Evolutionary conservation across 2,797 vertebrate genomes (phyloP), one percentile per base, ranked within the genome.

Genomic region (Heteromormyrus szaboi): DNA sequence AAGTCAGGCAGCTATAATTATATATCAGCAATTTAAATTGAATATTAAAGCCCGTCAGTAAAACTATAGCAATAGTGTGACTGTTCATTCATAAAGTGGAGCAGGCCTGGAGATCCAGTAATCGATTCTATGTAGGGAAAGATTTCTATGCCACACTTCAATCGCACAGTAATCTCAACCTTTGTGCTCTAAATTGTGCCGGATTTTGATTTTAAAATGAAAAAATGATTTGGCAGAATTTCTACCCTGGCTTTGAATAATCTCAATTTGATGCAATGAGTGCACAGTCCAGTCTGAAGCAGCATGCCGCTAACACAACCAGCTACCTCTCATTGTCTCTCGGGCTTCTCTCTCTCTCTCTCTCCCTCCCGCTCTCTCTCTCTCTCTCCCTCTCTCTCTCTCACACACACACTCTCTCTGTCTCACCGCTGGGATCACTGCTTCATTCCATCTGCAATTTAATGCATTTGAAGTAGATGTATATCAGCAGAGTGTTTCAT

Each of bases 381-480:
- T 87, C 29, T n/a, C 54, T 22, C 59, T 17, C 9, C 14, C 12
- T 33, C 48, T 4, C 46, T 25, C n/a, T 4, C 14, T 0, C 44
- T 2, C 46, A 2, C n/a, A 4, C 14, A 0, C 44, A 2, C 54
- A 1, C 51, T 53, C 48, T 25, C 48, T 76, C 51, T 29, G 2
- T 62, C 87, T 88, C 50, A 51, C 86, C 56, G 41, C 65, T 44
- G 54, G 79, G 87, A 89, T 89, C 85, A 85, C 22, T 87, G 44
- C 85, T 90, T 48, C 88, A 88, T 90, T 91, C 56, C 79, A 33
- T 79, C 84, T 54, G 51, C 62, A 48, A 33, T 81, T 62, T 79
- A 76, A 72, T 89, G 85, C 89, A 87, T 90, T 90, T 85, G 56
- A 37, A 86, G 29, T 59, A 54, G 88, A 90, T 89, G 76, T 87